Evolutionary conservation across 1,140 invertebrate genomes (phyloP).

Genomic region (Papilio machaon): DNA sequence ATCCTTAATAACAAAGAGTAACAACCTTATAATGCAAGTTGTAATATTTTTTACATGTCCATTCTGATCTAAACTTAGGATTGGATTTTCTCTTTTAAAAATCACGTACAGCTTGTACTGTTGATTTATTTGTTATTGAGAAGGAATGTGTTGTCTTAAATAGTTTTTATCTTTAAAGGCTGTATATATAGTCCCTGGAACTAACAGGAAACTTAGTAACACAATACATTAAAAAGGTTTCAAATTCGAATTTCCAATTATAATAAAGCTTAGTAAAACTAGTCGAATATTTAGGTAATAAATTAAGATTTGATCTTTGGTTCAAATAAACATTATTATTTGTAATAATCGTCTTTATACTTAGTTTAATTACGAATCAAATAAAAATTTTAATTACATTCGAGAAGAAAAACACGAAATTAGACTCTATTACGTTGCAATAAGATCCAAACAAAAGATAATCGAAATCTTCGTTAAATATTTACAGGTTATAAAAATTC

Average conservation of each 20-base stretch:
- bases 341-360: neutral
- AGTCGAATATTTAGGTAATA: neutral
- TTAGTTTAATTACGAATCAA: neutral
- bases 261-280: neutral
- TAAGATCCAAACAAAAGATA: slow-evolving; percentile 17
- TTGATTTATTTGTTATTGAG: too few relatives aligned
- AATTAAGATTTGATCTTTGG: neutral
- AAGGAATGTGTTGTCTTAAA: too few relatives aligned
- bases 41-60: neutral
- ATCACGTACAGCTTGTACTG: too few relatives aligned
- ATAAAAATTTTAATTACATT: slow-evolving; percentile 4
- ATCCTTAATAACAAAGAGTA: neutral
- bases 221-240: too few relatives aligned
- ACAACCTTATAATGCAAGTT: neutral
- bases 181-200: too few relatives aligned
- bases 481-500: slow-evolving; percentile 9
- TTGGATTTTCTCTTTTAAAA: neutral
- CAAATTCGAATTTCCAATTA: too few relatives aligned
- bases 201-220: too few relatives aligned
- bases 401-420: neutral
- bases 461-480: neutral
- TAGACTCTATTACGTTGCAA: neutral
- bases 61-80: neutral
- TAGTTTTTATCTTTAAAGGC: too few relatives aligned
- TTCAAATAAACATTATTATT: neutral